Conservation (phyloP, 2,888 invertebrate species). For the Hipparchia semele region DNA sequence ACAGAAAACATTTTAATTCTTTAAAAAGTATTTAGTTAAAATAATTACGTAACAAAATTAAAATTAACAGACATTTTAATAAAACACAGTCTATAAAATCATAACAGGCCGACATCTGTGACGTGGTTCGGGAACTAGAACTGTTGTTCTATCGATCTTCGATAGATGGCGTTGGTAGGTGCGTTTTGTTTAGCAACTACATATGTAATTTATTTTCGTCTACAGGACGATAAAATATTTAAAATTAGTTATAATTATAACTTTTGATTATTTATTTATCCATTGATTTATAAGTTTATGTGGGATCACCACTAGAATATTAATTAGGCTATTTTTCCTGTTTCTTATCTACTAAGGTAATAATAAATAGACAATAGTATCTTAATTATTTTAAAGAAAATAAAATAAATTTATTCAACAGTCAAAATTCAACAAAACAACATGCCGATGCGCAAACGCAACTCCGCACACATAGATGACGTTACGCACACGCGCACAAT, state of each 20-base stretch:
- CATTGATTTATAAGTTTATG: neutral
- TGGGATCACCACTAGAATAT: no score
- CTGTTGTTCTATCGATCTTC: conserved; percentile 48
- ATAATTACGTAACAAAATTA: no score
- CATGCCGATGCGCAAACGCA: conserved; percentile 44
- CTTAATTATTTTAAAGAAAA: no score
- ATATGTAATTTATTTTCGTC: neutral
- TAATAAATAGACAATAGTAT: no score
- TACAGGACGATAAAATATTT: no score
- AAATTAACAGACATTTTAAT: neutral
- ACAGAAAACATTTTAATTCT: no score
- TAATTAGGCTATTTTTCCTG: no score
- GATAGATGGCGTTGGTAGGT: conserved; percentile 55
- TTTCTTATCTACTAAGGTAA: no score
- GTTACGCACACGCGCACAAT: conserved; percentile 40
- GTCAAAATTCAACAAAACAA: neutral
- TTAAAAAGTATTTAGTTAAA: neutral
- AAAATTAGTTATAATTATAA: no score
- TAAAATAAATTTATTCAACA: neutral
- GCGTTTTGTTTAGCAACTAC: neutral
- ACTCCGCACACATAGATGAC: conserved; percentile 39
- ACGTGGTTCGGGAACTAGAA: conserved; percentile 43
- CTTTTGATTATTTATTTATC: no score
- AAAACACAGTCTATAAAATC: neutral
- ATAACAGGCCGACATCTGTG: conserved; percentile 59